Percentiles rank a stretch among this genome's conserved stretches.
Evolutionary conservation across 2,888 invertebrate genomes (phyloP).

Genomic region (Patella pellucida): DNA sequence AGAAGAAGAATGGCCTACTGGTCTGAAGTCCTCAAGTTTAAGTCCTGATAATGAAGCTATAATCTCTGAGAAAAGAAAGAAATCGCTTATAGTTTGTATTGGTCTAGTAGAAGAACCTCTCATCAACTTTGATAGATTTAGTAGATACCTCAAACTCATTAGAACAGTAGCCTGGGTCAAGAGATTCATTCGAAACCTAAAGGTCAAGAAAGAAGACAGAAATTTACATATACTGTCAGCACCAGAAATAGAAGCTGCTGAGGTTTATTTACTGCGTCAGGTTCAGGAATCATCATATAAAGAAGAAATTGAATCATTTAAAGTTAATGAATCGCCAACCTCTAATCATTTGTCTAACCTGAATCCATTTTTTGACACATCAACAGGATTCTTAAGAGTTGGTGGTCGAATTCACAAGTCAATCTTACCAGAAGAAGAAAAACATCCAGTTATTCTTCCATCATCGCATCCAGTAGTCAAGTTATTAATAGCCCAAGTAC

Average conservation of each 20-base stretch:
- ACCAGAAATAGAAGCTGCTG: constrained; percentile 2
- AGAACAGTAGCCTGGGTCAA: no score
- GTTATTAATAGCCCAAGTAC: neutral
- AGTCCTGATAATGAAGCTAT: no score
- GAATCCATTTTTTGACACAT: neutral
- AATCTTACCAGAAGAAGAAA: neutral
- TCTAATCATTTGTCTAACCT: neutral
- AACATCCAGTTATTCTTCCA: no score
- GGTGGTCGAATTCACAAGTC: neutral
- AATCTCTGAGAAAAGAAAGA: no score
- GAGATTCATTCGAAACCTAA: neutral
- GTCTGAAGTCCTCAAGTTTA: no score
- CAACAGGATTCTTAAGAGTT: neutral
- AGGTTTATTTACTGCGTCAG: neutral
- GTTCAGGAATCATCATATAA: neutral
- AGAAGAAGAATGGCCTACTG: no score
- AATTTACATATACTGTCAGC: neutral
- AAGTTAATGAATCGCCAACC: neutral
- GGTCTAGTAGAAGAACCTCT: no score
- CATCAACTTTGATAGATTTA: no score
- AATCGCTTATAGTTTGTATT: no score
- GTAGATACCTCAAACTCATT: no score
- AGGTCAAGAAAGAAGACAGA: neutral
- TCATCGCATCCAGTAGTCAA: neutral
- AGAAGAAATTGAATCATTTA: neutral